Evolutionary conservation across 1,140 invertebrate genomes (phyloP), one percentile per base, ranked within the genome.

Genomic region (Hycleus cichorii): DNA sequence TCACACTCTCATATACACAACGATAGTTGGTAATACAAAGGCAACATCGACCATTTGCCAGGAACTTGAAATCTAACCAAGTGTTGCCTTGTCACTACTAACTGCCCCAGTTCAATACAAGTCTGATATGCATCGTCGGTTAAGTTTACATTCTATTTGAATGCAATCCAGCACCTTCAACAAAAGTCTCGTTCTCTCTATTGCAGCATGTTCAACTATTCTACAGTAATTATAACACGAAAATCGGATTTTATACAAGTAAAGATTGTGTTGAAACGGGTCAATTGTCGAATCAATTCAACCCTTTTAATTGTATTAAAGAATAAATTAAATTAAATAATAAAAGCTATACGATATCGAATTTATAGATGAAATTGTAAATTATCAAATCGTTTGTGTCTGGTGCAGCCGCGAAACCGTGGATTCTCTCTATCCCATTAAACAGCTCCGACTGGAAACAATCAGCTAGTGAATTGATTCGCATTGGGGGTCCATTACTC

Each of bases 381-480:
- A 69, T 69, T 67, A 69, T 63, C 57, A 62, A 67, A 64, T 64
- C 58, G 64, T 66, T 64, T 68, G 64, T 63, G 69, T 71, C 69
- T 71, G 64, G 60, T 67, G 63, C 67, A 69, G 62, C 60, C 61
- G 58, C 66, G 55, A 56, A 60, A 57, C 59, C 53, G 60, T 59
- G 61, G 49, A 64, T 63, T 57, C 63, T 18, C 18, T 64, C 61
- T 64, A 69, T 71, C 65, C 70, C 64, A 72, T 71, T 72, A 72
- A 72, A 64, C 69, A 66, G 67, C 65, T 64, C 67, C 60, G 65
- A 57, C 66, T 69, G 69, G 65, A 72, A 71, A 69, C 70, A 72
- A 72, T 72, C 70, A 72, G 69, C 54, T 61, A 64, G 60, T 62
- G 69, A 71, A 72, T 71, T 72, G 70, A 71, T 72, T 72, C 70